Base-by-base conservation (phyloP, 2,113 vertebrate genomes). In the Perccottus glenii region DNA sequence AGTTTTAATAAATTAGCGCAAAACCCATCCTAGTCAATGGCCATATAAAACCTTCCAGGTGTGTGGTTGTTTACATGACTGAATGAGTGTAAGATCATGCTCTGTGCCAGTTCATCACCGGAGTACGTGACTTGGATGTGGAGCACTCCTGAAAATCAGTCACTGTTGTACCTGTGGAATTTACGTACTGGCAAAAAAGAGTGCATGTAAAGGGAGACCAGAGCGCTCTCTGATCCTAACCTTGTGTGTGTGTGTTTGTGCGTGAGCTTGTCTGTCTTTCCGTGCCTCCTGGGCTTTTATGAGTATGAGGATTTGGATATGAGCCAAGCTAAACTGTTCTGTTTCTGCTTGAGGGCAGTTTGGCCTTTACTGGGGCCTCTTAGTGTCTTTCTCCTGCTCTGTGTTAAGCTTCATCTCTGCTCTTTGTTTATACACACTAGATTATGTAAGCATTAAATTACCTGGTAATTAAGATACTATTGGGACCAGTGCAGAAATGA, bases 271-370 rank as follows among this genome's bases (percentile, higher is more conserved):
- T 35, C 45, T 65, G 19, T 53, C 40, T 65, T 4, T 60, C 33
- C 33, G n/a, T 53, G 55, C 57, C 71, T 77, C 44, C 63, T 46
- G 35, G 73, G 55, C 51, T 82, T 87, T 82, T 70, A 78, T 73
- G 79, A 82, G 68, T 50, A 15, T 11, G 56, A 67, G 40, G 69
- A 75, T 45, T 78, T 85, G 84, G 83, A 79, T 48, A 10, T 27
- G 40, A 56, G 75, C 82, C 88, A 87, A 85, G 44, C 58, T 77
- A 83, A 85, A 85, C 75, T 64, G 67, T 84, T 87, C 84, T 80
- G 67, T 82, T 78, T 89, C 65, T 82, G 81, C 81, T 73, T 64
- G 59, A 85, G 69, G 73, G 67, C 19, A 5, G 64, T 72, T 77
- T 68, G 56, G 51, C 70, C 80, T 65, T 58, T 44, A 14, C 66